phyloP scores from a whole-genome alignment of 2,888 invertebrate genomes.

The Sacculina carcini region DNA sequence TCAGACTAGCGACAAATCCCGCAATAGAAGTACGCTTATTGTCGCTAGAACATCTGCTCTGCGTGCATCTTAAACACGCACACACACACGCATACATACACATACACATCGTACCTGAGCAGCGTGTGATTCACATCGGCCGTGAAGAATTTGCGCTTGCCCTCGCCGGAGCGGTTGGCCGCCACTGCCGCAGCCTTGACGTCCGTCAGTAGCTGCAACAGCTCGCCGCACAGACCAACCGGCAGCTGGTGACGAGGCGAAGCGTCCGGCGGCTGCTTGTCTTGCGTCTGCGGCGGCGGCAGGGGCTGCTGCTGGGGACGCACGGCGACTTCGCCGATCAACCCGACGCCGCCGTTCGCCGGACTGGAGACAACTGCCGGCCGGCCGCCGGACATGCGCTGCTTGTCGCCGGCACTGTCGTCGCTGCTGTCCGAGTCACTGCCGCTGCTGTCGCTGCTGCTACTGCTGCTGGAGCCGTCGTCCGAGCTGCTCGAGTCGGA shows the following conservation, averaged over 20 bases:
- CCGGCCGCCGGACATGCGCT: too few relatives aligned
- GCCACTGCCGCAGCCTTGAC: slow-evolving; percentile 1
- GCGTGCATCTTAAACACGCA: neutral
- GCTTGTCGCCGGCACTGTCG: neutral
- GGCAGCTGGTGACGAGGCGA: neutral
- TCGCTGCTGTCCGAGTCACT: neutral
- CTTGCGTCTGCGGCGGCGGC: neutral
- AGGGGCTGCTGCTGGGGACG: neutral
- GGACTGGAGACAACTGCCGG: too few relatives aligned
- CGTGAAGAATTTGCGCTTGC: slow-evolving; percentile 27
- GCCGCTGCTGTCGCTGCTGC: neutral
- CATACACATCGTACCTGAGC: slow-evolving; percentile 22
- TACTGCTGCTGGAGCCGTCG: neutral
- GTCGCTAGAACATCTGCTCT: neutral
- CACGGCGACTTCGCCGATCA: too few relatives aligned
- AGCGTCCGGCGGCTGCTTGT: neutral
- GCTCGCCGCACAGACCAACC: neutral
- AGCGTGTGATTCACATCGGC: slow-evolving; percentile 25
- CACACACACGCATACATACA: slow-evolving; percentile 5
- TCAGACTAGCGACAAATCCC: neutral
- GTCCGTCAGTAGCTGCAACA: neutral
- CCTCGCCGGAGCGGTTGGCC: slow-evolving; percentile 7
- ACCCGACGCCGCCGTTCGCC: too few relatives aligned
- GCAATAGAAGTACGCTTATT: neutral
- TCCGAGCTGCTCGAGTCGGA: too few relatives aligned